Evolutionary conservation across 2,888 invertebrate species (phyloP).

Genomic region (Diaprepes abbreviatus): DNA sequence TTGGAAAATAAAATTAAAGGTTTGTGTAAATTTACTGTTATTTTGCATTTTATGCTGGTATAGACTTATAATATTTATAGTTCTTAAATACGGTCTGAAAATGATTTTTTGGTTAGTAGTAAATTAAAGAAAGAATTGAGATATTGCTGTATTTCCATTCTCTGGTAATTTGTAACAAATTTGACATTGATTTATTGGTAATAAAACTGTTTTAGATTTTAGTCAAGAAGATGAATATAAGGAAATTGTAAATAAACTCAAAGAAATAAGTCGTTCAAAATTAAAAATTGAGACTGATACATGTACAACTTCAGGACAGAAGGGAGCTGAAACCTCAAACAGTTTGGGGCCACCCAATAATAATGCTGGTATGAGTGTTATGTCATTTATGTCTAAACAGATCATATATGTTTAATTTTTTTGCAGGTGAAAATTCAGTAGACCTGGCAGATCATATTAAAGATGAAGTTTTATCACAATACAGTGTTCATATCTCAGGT

Average conservation of each 20-base stretch:
- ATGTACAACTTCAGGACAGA: neutral
- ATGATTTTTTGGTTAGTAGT: no score
- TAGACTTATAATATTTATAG: no score
- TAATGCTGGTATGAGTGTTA: neutral
- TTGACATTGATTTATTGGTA: no score
- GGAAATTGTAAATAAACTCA: neutral
- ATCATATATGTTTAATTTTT: no score
- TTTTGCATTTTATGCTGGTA: no score
- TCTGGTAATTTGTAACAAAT: no score
- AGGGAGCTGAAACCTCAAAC: neutral
- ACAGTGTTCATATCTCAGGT: conserved; percentile 16
- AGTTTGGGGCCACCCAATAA: conserved; percentile 5
- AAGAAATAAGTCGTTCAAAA: neutral
- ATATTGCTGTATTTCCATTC: no score
- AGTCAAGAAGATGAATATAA: conserved; percentile 5
- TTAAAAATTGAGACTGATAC: neutral
- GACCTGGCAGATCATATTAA: no score
- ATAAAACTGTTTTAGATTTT: conserved; percentile 18
- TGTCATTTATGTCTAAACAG: no score
- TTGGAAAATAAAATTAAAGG: conserved; percentile 10
- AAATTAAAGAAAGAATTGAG: no score
- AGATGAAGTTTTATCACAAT: conserved; percentile 8
- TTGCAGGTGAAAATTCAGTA: no score
- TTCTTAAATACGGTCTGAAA: no score
- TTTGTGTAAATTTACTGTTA: conserved; percentile 3